Evolutionary conservation across 1,140 invertebrate species (phyloP).

Genomic region (Sycophaga agraensis): DNA sequence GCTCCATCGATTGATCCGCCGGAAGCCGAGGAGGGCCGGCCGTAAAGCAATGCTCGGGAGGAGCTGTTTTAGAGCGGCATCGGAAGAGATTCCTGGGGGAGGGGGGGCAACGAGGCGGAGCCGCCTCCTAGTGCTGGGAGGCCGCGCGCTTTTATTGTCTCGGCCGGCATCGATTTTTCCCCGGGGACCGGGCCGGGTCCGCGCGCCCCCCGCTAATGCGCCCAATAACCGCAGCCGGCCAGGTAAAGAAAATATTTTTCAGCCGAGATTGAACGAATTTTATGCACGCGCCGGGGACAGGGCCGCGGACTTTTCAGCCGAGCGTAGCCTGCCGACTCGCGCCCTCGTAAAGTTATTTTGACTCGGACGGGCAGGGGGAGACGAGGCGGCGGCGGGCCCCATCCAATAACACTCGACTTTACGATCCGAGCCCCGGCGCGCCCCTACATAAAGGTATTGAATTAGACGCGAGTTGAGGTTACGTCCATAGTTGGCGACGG

Average conservation of each 20-base stretch:
- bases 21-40: not conserved
- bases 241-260: slow-evolving; percentile 17
- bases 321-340: no score
- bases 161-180: no score
- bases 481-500: slow-evolving; percentile 12
- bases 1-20: not conserved
- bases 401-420: slow-evolving; percentile 36
- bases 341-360: slow-evolving; percentile 39
- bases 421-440: slow-evolving; percentile 24
- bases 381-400: not conserved
- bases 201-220: no score
- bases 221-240: no score
- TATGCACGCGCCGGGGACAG: not conserved
- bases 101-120: no score
- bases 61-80: no score
- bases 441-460: slow-evolving; percentile 27
- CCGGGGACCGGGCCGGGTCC: no score
- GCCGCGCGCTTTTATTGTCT: no score
- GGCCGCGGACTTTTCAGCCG: no score
- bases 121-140: no score
- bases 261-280: slow-evolving; percentile 10
- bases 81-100: no score
- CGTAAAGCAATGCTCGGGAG: no score
- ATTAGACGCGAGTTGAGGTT: slow-evolving; percentile 28
- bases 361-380: slow-evolving; percentile 20